A percentile compares a stretch with the other conserved stretches of the same genome.
These are phyloP conservation scores for Siniperca knerii DNA, from an alignment of 2,113 vertebrate genomes.

Conservation along the genomic window DNA sequence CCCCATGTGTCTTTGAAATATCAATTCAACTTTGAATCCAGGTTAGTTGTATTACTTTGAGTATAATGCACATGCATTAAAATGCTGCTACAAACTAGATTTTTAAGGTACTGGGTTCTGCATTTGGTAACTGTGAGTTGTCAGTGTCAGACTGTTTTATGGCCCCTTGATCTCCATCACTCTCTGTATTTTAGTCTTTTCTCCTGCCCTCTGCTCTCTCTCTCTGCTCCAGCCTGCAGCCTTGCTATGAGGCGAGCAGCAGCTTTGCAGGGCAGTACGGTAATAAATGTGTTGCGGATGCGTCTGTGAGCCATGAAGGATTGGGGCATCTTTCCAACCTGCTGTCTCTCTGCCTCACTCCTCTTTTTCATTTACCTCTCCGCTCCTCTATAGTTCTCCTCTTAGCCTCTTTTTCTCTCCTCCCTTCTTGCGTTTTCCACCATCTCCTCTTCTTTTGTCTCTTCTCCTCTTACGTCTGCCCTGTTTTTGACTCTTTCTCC, in stretches of 20 bases:
- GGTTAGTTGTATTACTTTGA: neutral
- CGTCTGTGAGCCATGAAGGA: constrained; percentile 56
- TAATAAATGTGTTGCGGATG: constrained; percentile 63
- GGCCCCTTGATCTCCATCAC: constrained; percentile 40
- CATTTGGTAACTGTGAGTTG: constrained; percentile 56
- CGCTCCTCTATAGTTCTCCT: neutral
- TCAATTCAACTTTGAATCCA: constrained; percentile 4
- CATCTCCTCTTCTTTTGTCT: neutral
- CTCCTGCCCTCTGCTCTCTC: constrained; percentile 7
- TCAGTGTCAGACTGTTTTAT: constrained; percentile 54
- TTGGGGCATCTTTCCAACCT: constrained; percentile 63
- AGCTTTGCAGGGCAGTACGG: constrained; percentile 33
- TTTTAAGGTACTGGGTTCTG: constrained; percentile 5
- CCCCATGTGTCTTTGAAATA: constrained; percentile 1
- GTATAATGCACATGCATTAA: constrained; percentile 5
- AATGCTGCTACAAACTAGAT: constrained; percentile 5
- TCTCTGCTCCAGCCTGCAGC: constrained; percentile 46
- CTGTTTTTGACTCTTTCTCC: constrained; percentile 5
- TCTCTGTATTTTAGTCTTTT: constrained; percentile 32
- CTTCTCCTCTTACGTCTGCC: neutral
- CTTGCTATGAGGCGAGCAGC: constrained; percentile 39
- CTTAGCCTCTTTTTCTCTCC: neutral
- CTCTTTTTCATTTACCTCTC: constrained; percentile 10
- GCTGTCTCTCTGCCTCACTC: constrained; percentile 40
- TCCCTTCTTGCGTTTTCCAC: neutral